A percentile compares a stretch with the other conserved stretches of the same genome.
These are phyloP conservation scores for Sympetrum striolatum DNA, from an alignment of 2,888 invertebrate genomes.

Conservation along the genomic window DNA sequence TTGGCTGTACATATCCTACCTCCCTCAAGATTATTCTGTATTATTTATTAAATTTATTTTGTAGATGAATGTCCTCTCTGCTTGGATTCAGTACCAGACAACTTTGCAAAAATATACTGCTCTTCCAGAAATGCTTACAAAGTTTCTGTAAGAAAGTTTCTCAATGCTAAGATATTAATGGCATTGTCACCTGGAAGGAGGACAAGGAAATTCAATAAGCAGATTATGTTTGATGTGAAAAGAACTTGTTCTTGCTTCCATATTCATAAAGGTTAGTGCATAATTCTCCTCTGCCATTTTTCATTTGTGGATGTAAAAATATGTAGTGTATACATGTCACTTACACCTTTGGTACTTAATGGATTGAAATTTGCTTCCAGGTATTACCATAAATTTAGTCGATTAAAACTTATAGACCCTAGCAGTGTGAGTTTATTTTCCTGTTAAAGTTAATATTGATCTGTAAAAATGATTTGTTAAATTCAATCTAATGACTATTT, in stretches of 20 bases:
- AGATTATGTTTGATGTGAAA: constrained; percentile 28
- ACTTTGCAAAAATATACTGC: constrained; percentile 48
- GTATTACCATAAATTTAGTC: no score
- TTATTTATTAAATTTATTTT: neutral
- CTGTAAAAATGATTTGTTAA: no score
- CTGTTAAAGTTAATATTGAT: no score
- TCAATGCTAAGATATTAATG: constrained; percentile 46
- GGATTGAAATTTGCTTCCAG: no score
- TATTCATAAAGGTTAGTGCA: constrained; percentile 46
- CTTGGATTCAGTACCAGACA: constrained; percentile 40
- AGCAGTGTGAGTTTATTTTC: no score
- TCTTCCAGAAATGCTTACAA: constrained; percentile 47
- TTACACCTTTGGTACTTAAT: no score
- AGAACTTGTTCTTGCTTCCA: constrained; percentile 46
- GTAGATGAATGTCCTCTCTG: constrained; percentile 46
- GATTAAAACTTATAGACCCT: no score
- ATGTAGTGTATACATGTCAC: no score
- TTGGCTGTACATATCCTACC: no score
- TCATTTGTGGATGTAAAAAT: neutral
- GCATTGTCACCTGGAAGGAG: constrained; percentile 46
- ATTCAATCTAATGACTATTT: no score
- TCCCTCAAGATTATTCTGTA: no score
- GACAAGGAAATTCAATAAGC: constrained; percentile 44
- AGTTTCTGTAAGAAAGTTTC: constrained; percentile 45
- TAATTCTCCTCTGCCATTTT: neutral